Percentiles rank a stretch among this genome's conserved stretches.
These are phyloP conservation scores for Tyrannus savana DNA, from an alignment of 2,113 vertebrate genomes.

Conservation along the genomic window DNA sequence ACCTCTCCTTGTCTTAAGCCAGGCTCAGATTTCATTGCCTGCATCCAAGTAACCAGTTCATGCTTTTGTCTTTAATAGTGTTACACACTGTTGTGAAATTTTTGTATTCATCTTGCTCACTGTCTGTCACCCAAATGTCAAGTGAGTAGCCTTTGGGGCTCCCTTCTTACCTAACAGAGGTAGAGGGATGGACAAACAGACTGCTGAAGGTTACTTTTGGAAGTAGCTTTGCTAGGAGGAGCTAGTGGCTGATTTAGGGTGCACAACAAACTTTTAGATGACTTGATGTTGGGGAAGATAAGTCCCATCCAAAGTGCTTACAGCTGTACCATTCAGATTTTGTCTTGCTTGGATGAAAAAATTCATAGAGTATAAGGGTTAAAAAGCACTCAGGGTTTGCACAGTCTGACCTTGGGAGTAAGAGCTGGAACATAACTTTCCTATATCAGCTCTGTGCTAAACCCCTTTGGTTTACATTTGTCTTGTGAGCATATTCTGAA, in stretches of 20 bases:
- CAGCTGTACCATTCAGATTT: background rate
- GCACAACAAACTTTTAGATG: background rate
- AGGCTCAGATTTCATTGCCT: background rate
- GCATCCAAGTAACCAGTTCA: accelerated
- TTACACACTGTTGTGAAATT: background rate
- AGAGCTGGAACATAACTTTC: background rate
- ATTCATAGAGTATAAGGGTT: background rate
- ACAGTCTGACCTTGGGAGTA: background rate
- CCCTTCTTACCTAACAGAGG: background rate
- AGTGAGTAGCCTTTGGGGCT: accelerated
- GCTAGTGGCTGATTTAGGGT: background rate
- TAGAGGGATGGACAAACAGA: background rate
- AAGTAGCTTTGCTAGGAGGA: background rate
- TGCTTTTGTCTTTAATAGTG: background rate
- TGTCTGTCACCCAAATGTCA: background rate
- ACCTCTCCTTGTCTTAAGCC: background rate
- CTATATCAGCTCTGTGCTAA: background rate
- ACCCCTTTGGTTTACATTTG: background rate
- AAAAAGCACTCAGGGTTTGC: background rate
- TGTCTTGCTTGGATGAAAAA: background rate
- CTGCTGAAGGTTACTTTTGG: background rate
- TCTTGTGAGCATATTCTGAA: background rate
- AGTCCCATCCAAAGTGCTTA: background rate
- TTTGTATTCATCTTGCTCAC: background rate
- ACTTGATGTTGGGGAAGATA: background rate